Conservation (phyloP, 1,140 invertebrate genomes). For the Drosophila baimaii region DNA sequence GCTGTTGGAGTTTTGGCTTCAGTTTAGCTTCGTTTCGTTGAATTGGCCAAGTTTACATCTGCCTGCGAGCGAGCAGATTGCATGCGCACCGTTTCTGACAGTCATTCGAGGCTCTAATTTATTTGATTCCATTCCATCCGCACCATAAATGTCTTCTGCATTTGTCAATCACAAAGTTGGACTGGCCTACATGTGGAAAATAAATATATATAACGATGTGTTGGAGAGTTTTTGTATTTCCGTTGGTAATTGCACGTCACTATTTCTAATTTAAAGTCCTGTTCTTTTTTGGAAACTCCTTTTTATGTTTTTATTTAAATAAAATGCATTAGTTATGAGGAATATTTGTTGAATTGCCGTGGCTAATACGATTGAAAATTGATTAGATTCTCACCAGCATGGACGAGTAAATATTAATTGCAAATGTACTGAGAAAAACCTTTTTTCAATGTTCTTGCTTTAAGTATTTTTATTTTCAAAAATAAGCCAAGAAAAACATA, state of each 20-base stretch:
- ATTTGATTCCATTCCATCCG: constrained; percentile 36
- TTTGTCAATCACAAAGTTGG: constrained; percentile 53
- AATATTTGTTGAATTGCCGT: neutral
- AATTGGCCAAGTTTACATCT: constrained; percentile 41
- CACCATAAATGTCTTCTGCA: constrained; percentile 50
- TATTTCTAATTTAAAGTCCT: constrained; percentile 1
- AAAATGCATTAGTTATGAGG: neutral
- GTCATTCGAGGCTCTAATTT: constrained; percentile 44
- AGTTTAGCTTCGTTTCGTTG: constrained; percentile 21
- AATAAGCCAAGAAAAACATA: too few species aligned
- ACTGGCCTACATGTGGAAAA: constrained; percentile 24
- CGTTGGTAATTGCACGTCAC: neutral
- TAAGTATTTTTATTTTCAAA: too few species aligned
- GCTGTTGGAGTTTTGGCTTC: constrained; percentile 13
- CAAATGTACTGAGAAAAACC: too few species aligned
- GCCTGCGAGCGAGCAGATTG: constrained; percentile 33
- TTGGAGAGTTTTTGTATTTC: constrained; percentile 1
- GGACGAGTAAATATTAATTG: neutral
- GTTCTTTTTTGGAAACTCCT: neutral
- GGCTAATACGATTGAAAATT: neutral
- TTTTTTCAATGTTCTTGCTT: too few species aligned
- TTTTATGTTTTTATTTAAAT: neutral
- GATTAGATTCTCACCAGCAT: neutral
- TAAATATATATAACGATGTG: neutral
- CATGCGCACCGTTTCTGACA: constrained; percentile 57